Evolutionary conservation across 2,888 invertebrate species (phyloP).

Genomic region (Branchellion lobata): DNA sequence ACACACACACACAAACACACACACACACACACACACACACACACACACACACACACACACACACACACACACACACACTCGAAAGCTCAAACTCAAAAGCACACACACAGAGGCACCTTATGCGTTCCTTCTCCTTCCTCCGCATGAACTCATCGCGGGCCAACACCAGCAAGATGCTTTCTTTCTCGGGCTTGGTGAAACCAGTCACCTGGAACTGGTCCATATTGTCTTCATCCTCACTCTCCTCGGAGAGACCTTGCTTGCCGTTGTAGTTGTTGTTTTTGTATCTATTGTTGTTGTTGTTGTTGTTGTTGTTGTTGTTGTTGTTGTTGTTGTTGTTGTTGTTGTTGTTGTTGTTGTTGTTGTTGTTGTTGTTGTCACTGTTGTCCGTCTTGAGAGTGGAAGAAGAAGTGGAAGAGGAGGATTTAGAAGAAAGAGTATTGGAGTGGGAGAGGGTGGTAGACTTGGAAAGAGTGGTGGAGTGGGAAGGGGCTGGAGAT

Average conservation of each 20-base stretch:
- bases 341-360: background rate
- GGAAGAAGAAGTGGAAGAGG: background rate
- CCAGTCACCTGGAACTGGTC: background rate
- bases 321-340: background rate
- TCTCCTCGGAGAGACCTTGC: background rate
- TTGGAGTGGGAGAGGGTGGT: no score
- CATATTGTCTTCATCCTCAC: background rate
- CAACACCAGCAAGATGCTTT: conserved; percentile 56
- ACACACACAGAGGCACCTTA: conserved; percentile 54
- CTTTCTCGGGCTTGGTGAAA: conserved; percentile 54
- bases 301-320: background rate
- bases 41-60: no score
- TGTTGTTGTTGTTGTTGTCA: background rate
- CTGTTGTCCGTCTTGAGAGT: background rate
- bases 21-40: no score
- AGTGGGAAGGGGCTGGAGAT: background rate
- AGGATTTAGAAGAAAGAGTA: no score
- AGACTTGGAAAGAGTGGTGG: no score
- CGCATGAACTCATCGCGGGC: conserved; percentile 56
- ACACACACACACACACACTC: no score
- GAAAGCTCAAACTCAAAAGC: no score
- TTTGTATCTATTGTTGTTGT: background rate
- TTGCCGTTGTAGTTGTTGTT: background rate
- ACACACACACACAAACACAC: no score
- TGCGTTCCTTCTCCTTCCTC: conserved; percentile 54